These are phyloP conservation scores for Diarsia dahlii DNA, from an alignment of 2,888 invertebrate species.

Conservation along the genomic window DNA sequence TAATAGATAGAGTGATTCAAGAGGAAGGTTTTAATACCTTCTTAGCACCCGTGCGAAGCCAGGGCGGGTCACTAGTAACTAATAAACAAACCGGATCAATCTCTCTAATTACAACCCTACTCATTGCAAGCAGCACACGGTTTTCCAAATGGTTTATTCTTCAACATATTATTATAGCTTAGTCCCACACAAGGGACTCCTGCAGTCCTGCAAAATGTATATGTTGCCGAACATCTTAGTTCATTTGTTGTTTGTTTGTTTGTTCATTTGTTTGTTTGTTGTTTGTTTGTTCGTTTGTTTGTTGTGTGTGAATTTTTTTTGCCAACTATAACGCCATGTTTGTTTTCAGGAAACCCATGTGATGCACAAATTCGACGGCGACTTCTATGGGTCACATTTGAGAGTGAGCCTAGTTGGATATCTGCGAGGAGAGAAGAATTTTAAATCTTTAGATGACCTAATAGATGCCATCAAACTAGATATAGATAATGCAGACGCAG, in stretches of 20 bases:
- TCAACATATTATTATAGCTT: too few relatives aligned
- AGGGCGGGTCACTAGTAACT: too few relatives aligned
- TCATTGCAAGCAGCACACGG: not conserved
- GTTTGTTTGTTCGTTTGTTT: too few relatives aligned
- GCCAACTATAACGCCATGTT: not conserved
- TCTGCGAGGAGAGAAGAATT: conserved; percentile 96
- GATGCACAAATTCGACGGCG: conserved; percentile 94
- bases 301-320: too few relatives aligned
- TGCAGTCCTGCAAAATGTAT: too few relatives aligned
- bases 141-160: not conserved
- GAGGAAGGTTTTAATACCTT: too few relatives aligned
- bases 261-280: too few relatives aligned
- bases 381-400: conserved; percentile 96
- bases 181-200: too few relatives aligned
- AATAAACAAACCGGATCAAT: not conserved
- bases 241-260: too few relatives aligned
- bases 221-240: not conserved
- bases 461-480: conserved; percentile 95
- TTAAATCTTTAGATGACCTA: conserved; percentile 93
- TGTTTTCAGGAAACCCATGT: conserved; percentile 96
- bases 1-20: too few relatives aligned
- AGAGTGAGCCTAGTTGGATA: conserved; percentile 96
- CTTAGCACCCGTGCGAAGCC: too few relatives aligned
- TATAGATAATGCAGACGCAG: conserved; percentile 92
- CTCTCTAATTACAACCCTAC: not conserved